Evolutionary conservation across 2,888 invertebrate genomes (phyloP), one percentile per base, ranked within the genome.

Genomic region (Hemicrepidius hirtus): DNA sequence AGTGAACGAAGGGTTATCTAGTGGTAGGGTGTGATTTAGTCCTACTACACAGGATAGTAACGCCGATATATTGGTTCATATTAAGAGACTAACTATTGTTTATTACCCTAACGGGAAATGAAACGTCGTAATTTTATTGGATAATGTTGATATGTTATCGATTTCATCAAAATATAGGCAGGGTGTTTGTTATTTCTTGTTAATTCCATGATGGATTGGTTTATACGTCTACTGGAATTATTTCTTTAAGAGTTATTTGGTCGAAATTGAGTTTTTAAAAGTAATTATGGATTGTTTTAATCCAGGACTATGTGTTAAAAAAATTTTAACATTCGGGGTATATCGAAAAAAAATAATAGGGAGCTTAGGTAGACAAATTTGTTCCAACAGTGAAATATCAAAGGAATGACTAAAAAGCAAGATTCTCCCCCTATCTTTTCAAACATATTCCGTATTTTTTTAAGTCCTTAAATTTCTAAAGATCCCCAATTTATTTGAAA

Each of bases 31-130:
- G 71, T 66, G 66, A 71, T 66, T 71, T 62, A 66, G 53, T 32
- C 37, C 28, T 28, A 32, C 24, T 55, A 49, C 57, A 46, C 49
- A 41, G 49, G 49, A 68, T 50, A 41, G 68, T 68, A 62, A 53
- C 37, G n/a, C 13, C 18, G n/a, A 63, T 68, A 53, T 72, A 64
- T 68, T 68, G 62, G 68, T 59, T 59, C 57, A 59, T 60, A 72
- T 65, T 68, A 64, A 68, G 57, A 59, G 21, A 32, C 40, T 72
- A 68, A 72, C 64, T 28, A 57, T 59, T 72, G 64, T 68, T 63
- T 68, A 72, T 20, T 57, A 53, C 20, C 44, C 67, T 46, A 35
- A 10, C 40, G 67, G 59, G 62, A 53, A 71, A 41, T 67, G 60
- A 53, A 55, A 41, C 62, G 13, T 35, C 20, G 53, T 66, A 71